phyloP scores from a whole-genome alignment of 2,113 vertebrate species.

The Periophthalmodon schlosseri region DNA sequence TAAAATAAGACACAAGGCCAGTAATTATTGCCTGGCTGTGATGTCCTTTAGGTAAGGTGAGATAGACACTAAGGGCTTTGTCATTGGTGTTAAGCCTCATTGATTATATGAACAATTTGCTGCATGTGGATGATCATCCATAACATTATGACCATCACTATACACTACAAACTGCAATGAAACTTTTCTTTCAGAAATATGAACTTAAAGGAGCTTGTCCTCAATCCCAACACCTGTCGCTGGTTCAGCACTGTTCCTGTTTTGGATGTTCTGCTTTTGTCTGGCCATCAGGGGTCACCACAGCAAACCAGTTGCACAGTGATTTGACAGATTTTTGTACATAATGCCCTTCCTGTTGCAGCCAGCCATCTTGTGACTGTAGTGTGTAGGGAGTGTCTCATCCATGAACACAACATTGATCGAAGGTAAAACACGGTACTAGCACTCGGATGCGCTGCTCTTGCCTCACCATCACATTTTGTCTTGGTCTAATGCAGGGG shows the following conservation, averaged over 20 bases:
- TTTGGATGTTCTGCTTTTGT: background rate
- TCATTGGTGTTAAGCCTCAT: slow-evolving; percentile 30
- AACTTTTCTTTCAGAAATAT: background rate
- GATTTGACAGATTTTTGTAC: background rate
- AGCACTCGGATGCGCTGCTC: no score
- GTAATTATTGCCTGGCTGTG: slow-evolving; percentile 28
- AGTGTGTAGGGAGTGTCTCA: no score
- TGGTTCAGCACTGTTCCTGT: background rate
- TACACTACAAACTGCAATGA: background rate
- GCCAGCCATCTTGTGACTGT: no score
- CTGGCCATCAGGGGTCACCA: background rate
- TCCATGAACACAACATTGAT: no score
- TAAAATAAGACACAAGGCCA: slow-evolving; percentile 35
- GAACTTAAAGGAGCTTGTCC: background rate
- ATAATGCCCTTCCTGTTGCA: background rate
- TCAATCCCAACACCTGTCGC: background rate
- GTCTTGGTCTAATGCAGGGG: no score
- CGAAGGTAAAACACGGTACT: no score
- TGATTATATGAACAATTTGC: background rate
- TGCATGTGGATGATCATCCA: background rate
- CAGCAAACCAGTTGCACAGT: background rate
- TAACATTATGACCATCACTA: background rate
- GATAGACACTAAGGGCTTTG: slow-evolving; percentile 44
- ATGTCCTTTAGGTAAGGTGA: slow-evolving; percentile 52
- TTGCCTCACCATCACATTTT: no score